These are phyloP conservation scores for Mus spicilegus DNA, from an alignment of 2,113 vertebrate species.

Conservation along the genomic window DNA sequence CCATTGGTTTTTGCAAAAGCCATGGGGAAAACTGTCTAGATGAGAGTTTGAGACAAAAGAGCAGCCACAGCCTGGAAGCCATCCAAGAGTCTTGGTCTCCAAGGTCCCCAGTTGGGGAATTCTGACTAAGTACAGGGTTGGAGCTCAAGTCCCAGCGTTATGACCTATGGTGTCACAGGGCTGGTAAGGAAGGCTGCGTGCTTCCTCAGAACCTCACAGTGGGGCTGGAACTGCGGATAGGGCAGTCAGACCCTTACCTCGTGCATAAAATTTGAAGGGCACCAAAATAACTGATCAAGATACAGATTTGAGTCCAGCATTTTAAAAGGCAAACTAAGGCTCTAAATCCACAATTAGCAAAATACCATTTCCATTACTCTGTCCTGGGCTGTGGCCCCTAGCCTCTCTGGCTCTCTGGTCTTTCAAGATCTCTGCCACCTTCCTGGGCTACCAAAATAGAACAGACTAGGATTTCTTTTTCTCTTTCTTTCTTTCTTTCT, in stretches of 20 bases:
- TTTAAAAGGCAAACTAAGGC: constrained; percentile 35
- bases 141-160: background rate
- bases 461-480: background rate
- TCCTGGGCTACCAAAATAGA: background rate
- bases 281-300: background rate
- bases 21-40: background rate
- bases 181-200: background rate
- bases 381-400: background rate
- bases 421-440: background rate
- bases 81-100: background rate
- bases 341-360: background rate
- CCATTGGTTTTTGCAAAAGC: background rate
- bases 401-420: background rate
- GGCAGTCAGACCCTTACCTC: background rate
- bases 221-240: background rate
- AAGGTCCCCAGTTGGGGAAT: background rate
- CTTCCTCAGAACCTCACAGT: background rate
- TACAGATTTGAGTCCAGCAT: background rate
- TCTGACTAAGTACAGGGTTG: background rate
- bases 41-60: background rate
- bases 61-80: background rate
- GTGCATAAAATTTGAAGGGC: background rate
- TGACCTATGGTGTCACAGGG: background rate
- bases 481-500: too few species aligned
- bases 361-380: background rate